Base-by-base conservation (phyloP, 2,888 invertebrate species). In the Rhamnusium bicolor region DNA sequence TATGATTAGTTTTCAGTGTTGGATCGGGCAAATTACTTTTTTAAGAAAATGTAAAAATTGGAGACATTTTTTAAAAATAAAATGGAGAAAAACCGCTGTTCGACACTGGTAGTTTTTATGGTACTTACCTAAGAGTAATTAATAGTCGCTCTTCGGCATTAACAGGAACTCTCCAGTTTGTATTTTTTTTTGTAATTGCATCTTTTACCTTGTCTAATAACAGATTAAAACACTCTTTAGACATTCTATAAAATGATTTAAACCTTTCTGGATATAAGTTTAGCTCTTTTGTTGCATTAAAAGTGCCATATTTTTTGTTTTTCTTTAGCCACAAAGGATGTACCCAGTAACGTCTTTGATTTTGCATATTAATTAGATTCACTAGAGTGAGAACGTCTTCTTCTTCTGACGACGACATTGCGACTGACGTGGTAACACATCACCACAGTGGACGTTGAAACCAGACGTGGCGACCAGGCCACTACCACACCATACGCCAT, bases 191-290 rank as follows among this genome's bases (percentile, higher is more conserved):
- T 21, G 16, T 18, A 69, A 69, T 46, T 46, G 21, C 49, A 61
- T 18, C 12, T 61, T 27, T 14, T 32, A 69, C 8, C 29, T 49
- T 53, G 14, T 40, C 29, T 19, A 69, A 14, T 49, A 61, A 53
- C 49, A 61, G 27, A 27, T 51, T 29, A 40, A 69, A 69, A 49
- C 58, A 46, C 18, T 61, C 29, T 69, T 61, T 67, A 29, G 16
- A 60, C 69, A 69, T 69, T 69, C 69, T 21, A 53, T 69, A 61
- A 69, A 69, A 61, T 29, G 53, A 61, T 32, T 69, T 19, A 69
- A 69, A 69, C 32, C 51, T 61, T 53, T 61, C 49, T 21, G 60
- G 60, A 56, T 69, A 60, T 56, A 69, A 2, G 47, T 61, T 69
- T 27, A 69, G 24, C 47, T 69, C 60, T 24, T 69, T 69, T 6